Evolutionary conservation across 2,797 vertebrate species (phyloP).

Genomic region (Gymnothorax javanicus): DNA sequence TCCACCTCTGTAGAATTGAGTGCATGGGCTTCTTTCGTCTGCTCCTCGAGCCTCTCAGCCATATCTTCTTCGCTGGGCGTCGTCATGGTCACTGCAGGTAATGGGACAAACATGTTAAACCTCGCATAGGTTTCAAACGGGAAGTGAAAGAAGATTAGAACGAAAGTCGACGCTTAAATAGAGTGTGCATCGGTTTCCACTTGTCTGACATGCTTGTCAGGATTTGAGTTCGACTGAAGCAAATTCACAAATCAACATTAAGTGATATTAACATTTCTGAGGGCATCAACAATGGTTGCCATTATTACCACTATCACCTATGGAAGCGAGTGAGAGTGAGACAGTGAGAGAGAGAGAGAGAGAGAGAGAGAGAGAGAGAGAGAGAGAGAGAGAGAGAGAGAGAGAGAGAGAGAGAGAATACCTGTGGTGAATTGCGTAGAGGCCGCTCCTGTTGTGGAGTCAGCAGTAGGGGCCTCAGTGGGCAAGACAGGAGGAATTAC

Average conservation of each 20-base stretch:
- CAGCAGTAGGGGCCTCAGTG: background rate
- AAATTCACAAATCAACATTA: too few species aligned
- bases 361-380: background rate
- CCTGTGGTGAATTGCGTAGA: constrained; percentile 1
- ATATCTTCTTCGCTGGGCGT: constrained; percentile 23
- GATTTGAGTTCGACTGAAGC: too few species aligned
- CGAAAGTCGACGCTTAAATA: too few species aligned
- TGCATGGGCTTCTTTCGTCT: constrained; percentile 49
- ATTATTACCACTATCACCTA: too few species aligned
- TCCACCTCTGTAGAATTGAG: constrained; percentile 64
- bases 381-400: background rate
- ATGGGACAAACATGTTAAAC: background rate
- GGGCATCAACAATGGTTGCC: too few species aligned
- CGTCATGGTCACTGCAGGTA: background rate
- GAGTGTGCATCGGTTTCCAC: too few species aligned
- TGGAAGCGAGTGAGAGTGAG: too few species aligned
- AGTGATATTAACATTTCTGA: background rate
- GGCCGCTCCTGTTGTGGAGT: background rate
- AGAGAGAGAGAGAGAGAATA: background rate
- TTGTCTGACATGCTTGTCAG: too few species aligned
- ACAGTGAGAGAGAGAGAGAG: background rate
- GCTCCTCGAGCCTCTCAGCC: constrained; percentile 49
- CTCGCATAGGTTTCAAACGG: background rate
- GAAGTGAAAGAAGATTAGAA: background rate
- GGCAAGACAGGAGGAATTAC: background rate